Percentiles rank a stretch among this genome's conserved stretches.
phyloP scores from a whole-genome alignment of 2,797 vertebrate species.

The Tapera naevia region DNA sequence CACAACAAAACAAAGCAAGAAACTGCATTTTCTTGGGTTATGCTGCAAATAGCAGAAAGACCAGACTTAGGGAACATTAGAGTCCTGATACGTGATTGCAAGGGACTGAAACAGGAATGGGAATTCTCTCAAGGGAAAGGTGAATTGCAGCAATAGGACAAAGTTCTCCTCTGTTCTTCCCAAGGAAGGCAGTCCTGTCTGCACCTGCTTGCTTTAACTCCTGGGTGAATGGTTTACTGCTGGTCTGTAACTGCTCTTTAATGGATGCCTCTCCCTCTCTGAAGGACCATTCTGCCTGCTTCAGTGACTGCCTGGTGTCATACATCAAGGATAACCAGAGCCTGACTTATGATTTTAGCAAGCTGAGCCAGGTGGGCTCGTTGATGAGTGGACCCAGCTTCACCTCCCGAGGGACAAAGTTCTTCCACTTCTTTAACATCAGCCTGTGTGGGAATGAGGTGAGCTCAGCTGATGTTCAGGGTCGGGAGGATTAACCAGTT shows the following conservation, averaged over 20 bases:
- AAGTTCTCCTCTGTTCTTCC: background rate
- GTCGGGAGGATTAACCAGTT: background rate
- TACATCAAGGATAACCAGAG: conserved; percentile 83
- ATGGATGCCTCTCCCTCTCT: background rate
- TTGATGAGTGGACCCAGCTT: conserved; percentile 95
- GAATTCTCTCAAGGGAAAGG: background rate
- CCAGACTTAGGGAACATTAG: background rate
- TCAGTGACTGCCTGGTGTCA: conserved; percentile 88
- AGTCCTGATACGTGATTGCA: background rate
- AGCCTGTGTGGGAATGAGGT: conserved; percentile 94
- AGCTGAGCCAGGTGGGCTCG: conserved; percentile 83
- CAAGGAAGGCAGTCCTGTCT: background rate
- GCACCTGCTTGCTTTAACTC: background rate
- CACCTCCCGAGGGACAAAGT: conserved; percentile 95
- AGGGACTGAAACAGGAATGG: background rate
- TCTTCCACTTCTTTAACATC: conserved; percentile 96
- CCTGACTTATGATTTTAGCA: conserved; percentile 88
- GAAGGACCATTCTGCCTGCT: conserved; percentile 93
- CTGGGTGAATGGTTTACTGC: background rate
- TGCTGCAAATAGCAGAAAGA: background rate
- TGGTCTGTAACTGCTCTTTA: background rate
- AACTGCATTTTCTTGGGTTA: background rate
- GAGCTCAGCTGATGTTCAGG: conserved; percentile 29
- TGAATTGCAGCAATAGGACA: background rate
- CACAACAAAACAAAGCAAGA: background rate